Conservation (phyloP, 2,113 vertebrate genomes). For the Bubo scandiacus region DNA sequence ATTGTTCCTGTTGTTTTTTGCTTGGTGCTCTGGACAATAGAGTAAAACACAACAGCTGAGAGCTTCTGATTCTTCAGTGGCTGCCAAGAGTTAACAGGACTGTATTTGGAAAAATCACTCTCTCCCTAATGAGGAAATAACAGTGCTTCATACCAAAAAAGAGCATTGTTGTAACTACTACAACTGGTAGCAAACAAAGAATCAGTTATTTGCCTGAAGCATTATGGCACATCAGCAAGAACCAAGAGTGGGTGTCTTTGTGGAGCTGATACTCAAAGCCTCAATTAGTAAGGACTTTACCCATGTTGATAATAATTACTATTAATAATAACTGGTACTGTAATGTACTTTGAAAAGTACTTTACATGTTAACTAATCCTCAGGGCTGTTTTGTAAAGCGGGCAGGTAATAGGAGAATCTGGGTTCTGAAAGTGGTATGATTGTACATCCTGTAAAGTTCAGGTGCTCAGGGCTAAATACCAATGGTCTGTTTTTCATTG, state of each 20-base stretch:
- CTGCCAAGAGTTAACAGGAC: conserved; percentile 19
- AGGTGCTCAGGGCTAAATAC: neutral
- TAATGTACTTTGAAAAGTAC: neutral
- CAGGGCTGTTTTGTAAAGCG: neutral
- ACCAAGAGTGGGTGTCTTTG: conserved; percentile 19
- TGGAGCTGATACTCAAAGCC: neutral
- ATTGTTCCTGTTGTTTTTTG: neutral
- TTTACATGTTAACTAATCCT: neutral
- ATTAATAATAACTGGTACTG: neutral
- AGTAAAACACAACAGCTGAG: neutral
- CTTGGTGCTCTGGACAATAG: neutral
- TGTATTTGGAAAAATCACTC: neutral
- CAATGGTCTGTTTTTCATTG: neutral
- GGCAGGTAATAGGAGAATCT: neutral
- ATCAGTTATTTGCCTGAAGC: conserved; percentile 19
- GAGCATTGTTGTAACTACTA: neutral
- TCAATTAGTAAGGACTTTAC: conserved; percentile 11
- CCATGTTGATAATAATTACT: neutral
- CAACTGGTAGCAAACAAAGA: conserved; percentile 14
- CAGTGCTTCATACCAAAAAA: neutral
- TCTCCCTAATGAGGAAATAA: neutral
- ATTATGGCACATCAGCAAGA: neutral
- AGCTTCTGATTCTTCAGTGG: neutral
- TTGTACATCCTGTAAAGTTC: neutral
- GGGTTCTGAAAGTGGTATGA: neutral